These are phyloP conservation scores for Nemurella pictetii DNA, from an alignment of 2,888 invertebrate species.

Conservation along the genomic window DNA sequence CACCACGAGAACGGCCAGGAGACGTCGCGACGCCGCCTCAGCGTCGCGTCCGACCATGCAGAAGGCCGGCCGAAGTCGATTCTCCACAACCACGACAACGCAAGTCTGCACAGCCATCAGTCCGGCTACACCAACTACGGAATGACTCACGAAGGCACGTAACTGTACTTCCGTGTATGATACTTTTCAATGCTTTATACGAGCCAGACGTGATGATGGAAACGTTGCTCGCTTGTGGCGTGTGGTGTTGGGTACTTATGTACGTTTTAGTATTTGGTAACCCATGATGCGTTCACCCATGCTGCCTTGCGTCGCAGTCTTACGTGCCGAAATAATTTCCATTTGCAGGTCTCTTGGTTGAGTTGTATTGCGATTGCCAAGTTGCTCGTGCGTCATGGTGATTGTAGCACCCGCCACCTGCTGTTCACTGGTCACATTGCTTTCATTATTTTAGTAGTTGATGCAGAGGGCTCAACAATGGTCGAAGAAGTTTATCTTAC, in stretches of 20 bases:
- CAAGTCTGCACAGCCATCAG: conserved; percentile 49
- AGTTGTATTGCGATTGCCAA: too few species aligned
- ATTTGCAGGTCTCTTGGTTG: background rate
- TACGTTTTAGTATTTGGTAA: too few species aligned
- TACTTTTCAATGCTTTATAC: background rate
- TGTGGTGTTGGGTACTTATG: too few species aligned
- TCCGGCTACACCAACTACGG: conserved; percentile 36
- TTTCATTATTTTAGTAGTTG: background rate
- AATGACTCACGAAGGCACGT: conserved; percentile 34
- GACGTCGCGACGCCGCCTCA: conserved; percentile 26
- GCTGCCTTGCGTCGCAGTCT: background rate
- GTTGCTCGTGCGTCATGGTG: background rate
- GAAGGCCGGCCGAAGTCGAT: conserved; percentile 69
- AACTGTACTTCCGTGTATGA: background rate
- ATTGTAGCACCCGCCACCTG: background rate
- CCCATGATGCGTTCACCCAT: background rate
- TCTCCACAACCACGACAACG: conserved; percentile 59
- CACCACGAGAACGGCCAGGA: conserved; percentile 25
- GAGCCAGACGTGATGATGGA: background rate
- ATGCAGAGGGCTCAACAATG: background rate
- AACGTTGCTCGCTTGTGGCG: background rate
- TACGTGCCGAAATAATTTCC: background rate
- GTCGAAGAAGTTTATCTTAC: background rate
- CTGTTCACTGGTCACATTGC: background rate
- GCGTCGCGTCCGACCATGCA: conserved; percentile 24